Evolutionary conservation across 1,140 invertebrate genomes (phyloP), one percentile per base, ranked within the genome.

Genomic region (Rhagoletis pomonella): DNA sequence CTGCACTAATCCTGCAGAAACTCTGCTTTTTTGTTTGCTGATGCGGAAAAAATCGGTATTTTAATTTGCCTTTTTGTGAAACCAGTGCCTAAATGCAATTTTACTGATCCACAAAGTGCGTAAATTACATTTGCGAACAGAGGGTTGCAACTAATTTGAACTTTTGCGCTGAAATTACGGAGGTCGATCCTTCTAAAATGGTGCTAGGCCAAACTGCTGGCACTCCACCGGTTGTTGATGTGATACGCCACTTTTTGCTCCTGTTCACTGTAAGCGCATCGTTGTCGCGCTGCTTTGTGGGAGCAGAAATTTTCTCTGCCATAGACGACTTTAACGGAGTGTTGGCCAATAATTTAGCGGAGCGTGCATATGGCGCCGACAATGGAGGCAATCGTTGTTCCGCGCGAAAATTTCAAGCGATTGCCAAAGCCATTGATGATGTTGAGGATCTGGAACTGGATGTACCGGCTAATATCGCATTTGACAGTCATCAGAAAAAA

Each of bases 391-490:
- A 64, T 64, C 59, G 64, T 50, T 92, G 91, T 84, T 88, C 89
- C 17, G 90, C 89, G 85, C 88, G 89, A 87, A 89, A 89, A 12
- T 92, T 91, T 69, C 89, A 89, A 77, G 89, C 90, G 73, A 90
- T 92, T 89, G 87, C 91, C 81, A 89, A 88, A 86, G 89, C 88
- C 88, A 90, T 92, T 86, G 91, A 92, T 69, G 91, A 92, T 77
- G 90, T 92, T 62, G 91, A 92, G 90, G 91, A 92, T 89, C 88
- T 92, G 39, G 90, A 92, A 89, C 88, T 92, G 87, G 90, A 92
- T 87, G 91, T 92, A 39, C 90, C 91, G 19, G 90, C 92, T 64
- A 90, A 90, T 77, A 90, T 92, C 17, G 91, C 90, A 5, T 85
- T 92, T 85, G 91, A 90, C 62, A 90, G 89, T 81, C 88, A 90